phyloP scores from a whole-genome alignment of 2,797 vertebrate genomes.

The Crenuchus spilurus region DNA sequence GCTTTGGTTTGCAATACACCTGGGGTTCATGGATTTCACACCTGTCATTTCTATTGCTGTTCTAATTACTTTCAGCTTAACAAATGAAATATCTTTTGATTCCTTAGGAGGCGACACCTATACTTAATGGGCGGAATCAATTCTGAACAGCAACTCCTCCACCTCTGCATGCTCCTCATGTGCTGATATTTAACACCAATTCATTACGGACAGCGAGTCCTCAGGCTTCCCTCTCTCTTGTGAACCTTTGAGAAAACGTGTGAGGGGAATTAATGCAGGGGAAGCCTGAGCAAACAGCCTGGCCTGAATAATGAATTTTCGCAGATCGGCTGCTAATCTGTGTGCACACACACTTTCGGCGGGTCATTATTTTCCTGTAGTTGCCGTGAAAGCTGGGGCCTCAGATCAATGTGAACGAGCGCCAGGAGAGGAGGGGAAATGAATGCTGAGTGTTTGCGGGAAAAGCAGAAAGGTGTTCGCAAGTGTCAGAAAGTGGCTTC shows the following conservation, averaged over 20 bases:
- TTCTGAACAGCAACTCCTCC: neutral
- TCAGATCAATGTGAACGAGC: constrained; percentile 15
- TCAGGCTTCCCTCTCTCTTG: neutral
- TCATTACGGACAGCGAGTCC: neutral
- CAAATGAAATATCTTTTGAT: neutral
- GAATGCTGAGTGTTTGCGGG: constrained; percentile 2
- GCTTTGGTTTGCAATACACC: no score
- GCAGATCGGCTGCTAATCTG: constrained; percentile 61
- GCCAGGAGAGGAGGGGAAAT: constrained; percentile 15
- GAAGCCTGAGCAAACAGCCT: constrained; percentile 35
- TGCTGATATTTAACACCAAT: constrained; percentile 9
- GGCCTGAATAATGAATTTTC: constrained; percentile 69
- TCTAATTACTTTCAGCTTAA: neutral
- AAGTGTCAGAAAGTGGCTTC: neutral
- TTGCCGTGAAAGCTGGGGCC: constrained; percentile 66
- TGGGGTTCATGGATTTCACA: no score
- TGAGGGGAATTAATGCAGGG: constrained; percentile 30
- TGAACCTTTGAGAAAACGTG: constrained; percentile 27
- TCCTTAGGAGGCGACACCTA: neutral
- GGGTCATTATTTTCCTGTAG: constrained; percentile 66
- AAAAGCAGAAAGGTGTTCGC: neutral
- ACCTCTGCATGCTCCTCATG: neutral
- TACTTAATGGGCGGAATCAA: neutral
- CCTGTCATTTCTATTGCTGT: neutral
- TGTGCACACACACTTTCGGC: constrained; percentile 60